phyloP scores from a whole-genome alignment of 2,888 invertebrate genomes.

The Coelopa pilipes region DNA sequence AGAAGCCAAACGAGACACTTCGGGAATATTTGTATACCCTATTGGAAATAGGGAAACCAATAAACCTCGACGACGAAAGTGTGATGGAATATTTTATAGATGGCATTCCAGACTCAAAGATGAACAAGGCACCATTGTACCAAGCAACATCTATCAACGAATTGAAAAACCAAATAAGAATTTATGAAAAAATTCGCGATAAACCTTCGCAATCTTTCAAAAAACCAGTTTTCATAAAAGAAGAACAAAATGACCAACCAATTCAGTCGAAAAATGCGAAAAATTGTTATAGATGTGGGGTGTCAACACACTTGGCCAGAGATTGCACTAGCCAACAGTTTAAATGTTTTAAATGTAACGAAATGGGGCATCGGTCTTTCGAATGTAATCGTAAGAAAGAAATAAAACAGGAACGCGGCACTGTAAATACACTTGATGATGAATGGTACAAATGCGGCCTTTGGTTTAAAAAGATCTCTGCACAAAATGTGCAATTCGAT shows the following conservation, averaged over 20 bases:
- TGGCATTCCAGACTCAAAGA: conserved; percentile 6
- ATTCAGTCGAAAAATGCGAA: neutral
- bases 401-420: neutral
- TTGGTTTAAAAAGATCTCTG: too few relatives aligned
- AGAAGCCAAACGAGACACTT: conserved; percentile 22
- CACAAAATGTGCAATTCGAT: too few relatives aligned
- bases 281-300: neutral
- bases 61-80: conserved; percentile 11
- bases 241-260: neutral
- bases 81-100: conserved; percentile 7
- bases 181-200: conserved; percentile 2
- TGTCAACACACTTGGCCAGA: neutral
- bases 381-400: neutral
- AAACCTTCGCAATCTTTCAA: too few relatives aligned
- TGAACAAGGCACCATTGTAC: neutral
- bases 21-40: conserved; percentile 32
- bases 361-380: neutral
- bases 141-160: neutral
- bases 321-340: neutral
- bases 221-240: neutral
- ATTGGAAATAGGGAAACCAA: neutral
- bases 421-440: neutral
- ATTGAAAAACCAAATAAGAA: neutral
- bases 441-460: neutral
- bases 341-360: conserved; percentile 10